These are phyloP conservation scores for Bubo bubo DNA, from an alignment of 2,113 vertebrate genomes.

Conservation along the genomic window DNA sequence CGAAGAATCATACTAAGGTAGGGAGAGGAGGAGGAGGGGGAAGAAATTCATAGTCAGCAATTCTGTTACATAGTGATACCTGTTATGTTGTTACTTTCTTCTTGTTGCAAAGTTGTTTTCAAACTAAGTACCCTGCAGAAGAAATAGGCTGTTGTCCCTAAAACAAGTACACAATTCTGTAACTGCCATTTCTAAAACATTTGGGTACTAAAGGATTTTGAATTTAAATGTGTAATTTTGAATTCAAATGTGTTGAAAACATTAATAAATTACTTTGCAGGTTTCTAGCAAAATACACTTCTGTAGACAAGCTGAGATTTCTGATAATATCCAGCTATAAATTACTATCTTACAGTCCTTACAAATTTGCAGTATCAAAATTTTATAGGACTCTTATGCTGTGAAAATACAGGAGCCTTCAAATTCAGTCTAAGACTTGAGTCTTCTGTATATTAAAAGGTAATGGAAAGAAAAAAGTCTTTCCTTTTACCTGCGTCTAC, in stretches of 20 bases:
- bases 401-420: background rate
- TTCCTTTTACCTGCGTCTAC: background rate
- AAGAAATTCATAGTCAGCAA: background rate
- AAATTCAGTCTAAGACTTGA: background rate
- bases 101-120: background rate
- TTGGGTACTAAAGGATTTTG: background rate
- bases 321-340: background rate
- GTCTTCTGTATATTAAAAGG: background rate
- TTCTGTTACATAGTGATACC: background rate
- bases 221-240: background rate
- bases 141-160: background rate
- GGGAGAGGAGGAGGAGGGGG: background rate
- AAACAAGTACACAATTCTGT: background rate
- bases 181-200: background rate
- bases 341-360: background rate
- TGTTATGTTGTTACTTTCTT: background rate
- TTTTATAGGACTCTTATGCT: background rate
- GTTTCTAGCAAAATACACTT: background rate
- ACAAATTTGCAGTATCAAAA: background rate
- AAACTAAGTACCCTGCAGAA: background rate
- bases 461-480: background rate
- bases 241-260: background rate
- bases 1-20: background rate
- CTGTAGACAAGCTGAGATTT: background rate
- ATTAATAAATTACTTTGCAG: background rate